These are phyloP conservation scores for Enhydra lutris DNA, from an alignment of 2,113 vertebrate genomes.

Conservation along the genomic window DNA sequence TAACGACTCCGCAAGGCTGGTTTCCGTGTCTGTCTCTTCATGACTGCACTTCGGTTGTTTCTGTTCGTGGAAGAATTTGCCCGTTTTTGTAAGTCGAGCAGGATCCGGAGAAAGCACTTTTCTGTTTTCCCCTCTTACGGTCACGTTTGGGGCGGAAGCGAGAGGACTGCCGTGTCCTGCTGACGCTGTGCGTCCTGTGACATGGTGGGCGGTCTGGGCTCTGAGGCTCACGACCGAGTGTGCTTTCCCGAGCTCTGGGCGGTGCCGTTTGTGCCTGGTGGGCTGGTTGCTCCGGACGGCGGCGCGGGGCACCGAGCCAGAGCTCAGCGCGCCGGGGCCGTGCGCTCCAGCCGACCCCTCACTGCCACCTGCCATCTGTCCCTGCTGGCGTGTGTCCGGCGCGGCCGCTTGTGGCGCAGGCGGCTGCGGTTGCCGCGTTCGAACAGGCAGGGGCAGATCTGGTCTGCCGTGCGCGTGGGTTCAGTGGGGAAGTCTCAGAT, in stretches of 20 bases:
- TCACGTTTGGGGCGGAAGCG: background rate
- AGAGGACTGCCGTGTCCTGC: accelerated
- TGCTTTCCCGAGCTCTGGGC: background rate
- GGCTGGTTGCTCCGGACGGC: accelerated
- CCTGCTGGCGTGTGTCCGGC: accelerated
- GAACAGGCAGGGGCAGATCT: accelerated
- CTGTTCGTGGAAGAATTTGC: background rate
- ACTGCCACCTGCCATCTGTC: accelerated
- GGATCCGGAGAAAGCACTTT: accelerated
- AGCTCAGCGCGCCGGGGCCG: accelerated
- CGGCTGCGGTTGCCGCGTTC: background rate
- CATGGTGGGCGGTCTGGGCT: accelerated
- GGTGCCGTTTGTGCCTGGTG: accelerated
- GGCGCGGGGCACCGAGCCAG: accelerated
- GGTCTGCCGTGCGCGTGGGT: accelerated
- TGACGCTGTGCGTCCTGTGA: accelerated
- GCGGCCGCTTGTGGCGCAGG: accelerated
- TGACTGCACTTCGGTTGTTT: background rate
- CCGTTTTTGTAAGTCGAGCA: accelerated
- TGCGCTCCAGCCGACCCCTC: accelerated
- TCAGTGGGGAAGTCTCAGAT: accelerated
- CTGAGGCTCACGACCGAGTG: accelerated
- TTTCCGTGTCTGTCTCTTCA: background rate
- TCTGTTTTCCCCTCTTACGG: background rate
- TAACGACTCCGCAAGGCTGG: accelerated